Evolutionary conservation across 2,888 invertebrate species (phyloP), one percentile per base, ranked within the genome.

Genomic region (Rutpela maculata): DNA sequence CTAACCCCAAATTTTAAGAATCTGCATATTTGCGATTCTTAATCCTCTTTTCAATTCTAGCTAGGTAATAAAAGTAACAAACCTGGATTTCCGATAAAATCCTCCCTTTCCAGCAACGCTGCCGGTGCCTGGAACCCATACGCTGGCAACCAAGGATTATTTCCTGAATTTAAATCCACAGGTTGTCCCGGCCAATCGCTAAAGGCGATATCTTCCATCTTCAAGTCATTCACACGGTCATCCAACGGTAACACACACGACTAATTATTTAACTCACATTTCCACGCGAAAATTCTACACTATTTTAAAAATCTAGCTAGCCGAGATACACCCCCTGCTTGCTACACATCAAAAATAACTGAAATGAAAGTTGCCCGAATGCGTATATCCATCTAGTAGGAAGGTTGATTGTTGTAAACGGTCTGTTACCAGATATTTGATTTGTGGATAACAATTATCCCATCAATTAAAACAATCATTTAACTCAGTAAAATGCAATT

Each of bases 121-220:
- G 93, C 91, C 78, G 93, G 93, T 89, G 93, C 93, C 90, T 94
- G 93, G 91, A 93, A 95, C 85, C 95, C 95, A 88, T 95, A 95
- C 85, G 95, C 95, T 84, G 95, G 95, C 90, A 95, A 92, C 95
- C 95, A 95, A 87, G 95, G 93, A 91, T 94, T 94, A 87, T 93
- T 93, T 85, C 94, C 94, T 85, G 91, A 88, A 87, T 91, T 90
- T 81, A 91, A 81, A 85, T 90, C 89, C 83, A 89, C 86, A 80
- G 93, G 92, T 84, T 92, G 93, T 86, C 92, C 93, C 74, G 93
- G 93, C 94, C 94, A 94, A 82, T 89, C 89, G 89, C 92, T 89
- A 85, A 91, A 93, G 86, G 93, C 92, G 87, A 93, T 91, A 89
- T 94, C 93, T 89, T 93, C 93, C 84, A 84, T 84, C 75, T 75